These are phyloP conservation scores for Dendroctonus valens DNA, from an alignment of 1,140 invertebrate genomes.

Conservation along the genomic window DNA sequence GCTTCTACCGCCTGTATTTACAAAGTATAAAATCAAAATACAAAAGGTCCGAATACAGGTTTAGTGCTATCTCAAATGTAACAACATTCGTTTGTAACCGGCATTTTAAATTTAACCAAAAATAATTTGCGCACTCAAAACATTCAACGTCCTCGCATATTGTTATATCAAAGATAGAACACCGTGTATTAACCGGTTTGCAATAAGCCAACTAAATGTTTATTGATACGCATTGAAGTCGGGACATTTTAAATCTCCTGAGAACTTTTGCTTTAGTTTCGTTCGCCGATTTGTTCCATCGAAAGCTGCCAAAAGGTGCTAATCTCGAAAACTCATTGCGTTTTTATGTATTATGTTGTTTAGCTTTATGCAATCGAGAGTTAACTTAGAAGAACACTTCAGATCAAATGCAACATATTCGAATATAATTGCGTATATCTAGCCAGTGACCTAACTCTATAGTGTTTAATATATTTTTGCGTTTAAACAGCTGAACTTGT, in stretches of 20 bases:
- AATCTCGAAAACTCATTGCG: too few species aligned
- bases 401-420: too few species aligned
- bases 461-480: background rate
- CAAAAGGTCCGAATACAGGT: constrained; percentile 5
- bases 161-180: constrained; percentile 21
- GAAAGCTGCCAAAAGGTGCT: constrained; percentile 4
- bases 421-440: too few species aligned
- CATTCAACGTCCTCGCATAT: background rate
- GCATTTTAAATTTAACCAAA: constrained; percentile 26
- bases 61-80: constrained; percentile 18
- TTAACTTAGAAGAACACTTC: too few species aligned
- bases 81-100: constrained; percentile 18
- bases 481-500: constrained; percentile 1
- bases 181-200: too few species aligned
- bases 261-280: too few species aligned
- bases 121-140: background rate
- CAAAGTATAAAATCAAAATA: constrained; percentile 12
- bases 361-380: too few species aligned
- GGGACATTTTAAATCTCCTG: too few species aligned
- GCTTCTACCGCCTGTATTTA: constrained; percentile 4
- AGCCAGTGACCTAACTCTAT: background rate
- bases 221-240: too few species aligned
- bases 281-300: background rate
- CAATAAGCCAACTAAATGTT: too few species aligned
- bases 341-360: too few species aligned